Evolutionary conservation across 2,113 vertebrate genomes (phyloP).

Genomic region (Scophthalmus maximus): DNA sequence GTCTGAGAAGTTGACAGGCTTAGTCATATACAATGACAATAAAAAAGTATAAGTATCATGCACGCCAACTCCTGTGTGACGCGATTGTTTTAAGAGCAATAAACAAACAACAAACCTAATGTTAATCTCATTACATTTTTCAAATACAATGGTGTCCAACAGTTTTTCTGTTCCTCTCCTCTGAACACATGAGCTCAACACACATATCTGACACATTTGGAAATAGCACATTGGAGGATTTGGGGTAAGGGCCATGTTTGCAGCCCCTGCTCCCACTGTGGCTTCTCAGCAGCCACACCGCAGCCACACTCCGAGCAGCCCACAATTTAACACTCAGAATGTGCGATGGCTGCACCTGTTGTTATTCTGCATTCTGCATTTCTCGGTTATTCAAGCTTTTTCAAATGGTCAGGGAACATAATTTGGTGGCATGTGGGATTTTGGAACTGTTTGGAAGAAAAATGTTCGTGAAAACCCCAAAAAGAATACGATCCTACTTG

Average conservation of each 20-base stretch:
- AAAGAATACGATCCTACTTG: too few relatives aligned
- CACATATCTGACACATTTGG: constrained; percentile 2
- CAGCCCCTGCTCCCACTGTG: constrained; percentile 25
- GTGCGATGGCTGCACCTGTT: constrained; percentile 2
- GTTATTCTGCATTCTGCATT: not conserved
- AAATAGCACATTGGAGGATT: not conserved
- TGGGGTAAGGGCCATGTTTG: constrained; percentile 10
- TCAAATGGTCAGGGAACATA: not conserved
- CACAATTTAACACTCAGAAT: constrained; percentile 5
- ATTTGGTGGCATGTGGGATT: constrained; percentile 5
- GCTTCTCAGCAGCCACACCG: constrained; percentile 13
- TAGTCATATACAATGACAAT: not conserved
- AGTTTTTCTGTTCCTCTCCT: too few relatives aligned
- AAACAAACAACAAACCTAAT: too few relatives aligned
- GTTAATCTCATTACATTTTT: too few relatives aligned
- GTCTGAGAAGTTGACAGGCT: constrained; percentile 8
- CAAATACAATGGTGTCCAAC: too few relatives aligned
- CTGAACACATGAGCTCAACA: not conserved
- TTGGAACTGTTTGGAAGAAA: not conserved
- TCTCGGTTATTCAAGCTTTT: not conserved
- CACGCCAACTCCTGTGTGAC: not conserved
- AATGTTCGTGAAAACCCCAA: too few relatives aligned
- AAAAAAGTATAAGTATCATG: not conserved
- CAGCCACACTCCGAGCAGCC: constrained; percentile 13
- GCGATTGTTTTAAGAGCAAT: too few relatives aligned